Conservation (phyloP, 2,797 vertebrate genomes). For the Hozukius guyotensis region DNA sequence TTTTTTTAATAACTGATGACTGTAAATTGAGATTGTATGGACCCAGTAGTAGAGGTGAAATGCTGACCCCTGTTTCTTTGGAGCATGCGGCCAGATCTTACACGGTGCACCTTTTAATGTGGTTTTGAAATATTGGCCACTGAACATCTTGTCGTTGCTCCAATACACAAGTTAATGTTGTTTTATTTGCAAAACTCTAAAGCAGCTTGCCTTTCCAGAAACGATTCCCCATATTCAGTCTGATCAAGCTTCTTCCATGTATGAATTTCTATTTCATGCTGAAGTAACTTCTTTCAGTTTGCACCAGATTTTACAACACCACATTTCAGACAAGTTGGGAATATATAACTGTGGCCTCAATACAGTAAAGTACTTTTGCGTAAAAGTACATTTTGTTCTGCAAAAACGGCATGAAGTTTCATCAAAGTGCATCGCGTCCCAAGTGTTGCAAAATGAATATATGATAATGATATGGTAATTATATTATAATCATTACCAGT, state of each 20-base stretch:
- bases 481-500: conserved; percentile 47
- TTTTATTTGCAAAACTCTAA: neutral
- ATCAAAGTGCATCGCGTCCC: conserved; percentile 30
- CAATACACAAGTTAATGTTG: neutral
- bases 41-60: too few relatives aligned
- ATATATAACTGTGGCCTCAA: neutral
- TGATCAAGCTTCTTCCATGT: neutral
- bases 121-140: neutral
- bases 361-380: neutral
- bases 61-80: too few relatives aligned
- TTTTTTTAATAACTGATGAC: too few relatives aligned
- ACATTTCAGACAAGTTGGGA: neutral
- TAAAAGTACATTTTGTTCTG: neutral
- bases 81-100: too few relatives aligned
- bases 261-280: neutral
- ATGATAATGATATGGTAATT: conserved; percentile 69
- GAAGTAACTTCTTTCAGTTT: neutral
- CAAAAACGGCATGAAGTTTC: conserved; percentile 9
- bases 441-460: conserved; percentile 50
- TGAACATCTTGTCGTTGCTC: neutral
- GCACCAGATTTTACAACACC: neutral
- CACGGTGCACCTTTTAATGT: too few relatives aligned
- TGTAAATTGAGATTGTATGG: too few relatives aligned
- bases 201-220: neutral
- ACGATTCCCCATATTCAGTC: neutral